These are phyloP conservation scores for Drosophila diplacantha DNA, from an alignment of 2,888 invertebrate genomes.

Conservation along the genomic window DNA sequence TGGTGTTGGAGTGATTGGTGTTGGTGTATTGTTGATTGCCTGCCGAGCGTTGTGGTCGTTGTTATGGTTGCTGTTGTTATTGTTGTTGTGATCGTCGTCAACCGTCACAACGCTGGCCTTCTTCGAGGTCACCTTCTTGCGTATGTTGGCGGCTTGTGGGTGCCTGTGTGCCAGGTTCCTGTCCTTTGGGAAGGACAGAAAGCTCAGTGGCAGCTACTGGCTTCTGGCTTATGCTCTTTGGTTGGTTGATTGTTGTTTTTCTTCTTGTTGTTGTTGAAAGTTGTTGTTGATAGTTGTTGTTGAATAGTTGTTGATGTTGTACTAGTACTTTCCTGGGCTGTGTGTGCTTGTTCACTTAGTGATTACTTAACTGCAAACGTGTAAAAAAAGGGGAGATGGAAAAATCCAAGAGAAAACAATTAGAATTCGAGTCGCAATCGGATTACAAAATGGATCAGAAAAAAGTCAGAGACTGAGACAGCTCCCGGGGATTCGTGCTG, in stretches of 20 bases:
- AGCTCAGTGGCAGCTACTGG: conserved; percentile 4
- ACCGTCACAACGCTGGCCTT: conserved; percentile 68
- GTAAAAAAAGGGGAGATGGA: conserved; percentile 1
- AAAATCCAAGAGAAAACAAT: conserved; percentile 9
- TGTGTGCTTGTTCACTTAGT: conserved; percentile 30
- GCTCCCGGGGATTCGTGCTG: conserved; percentile 12
- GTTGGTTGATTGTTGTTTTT: conserved; percentile 12
- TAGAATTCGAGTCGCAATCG: conserved; percentile 12
- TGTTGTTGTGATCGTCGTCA: conserved; percentile 65
- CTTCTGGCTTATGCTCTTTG: conserved; percentile 3
- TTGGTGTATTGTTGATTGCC: conserved; percentile 33
- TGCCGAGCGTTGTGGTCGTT: conserved; percentile 55
- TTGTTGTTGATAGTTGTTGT: not conserved
- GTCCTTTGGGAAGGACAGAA: conserved; percentile 31
- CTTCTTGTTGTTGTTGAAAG: not conserved
- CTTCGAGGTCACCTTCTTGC: conserved; percentile 67
- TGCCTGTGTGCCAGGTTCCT: conserved; percentile 26
- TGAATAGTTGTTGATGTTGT: conserved; percentile 2
- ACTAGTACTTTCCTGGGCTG: conserved; percentile 2
- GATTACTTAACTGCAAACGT: conserved; percentile 47
- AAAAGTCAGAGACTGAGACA: not conserved
- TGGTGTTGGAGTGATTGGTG: conserved; percentile 7
- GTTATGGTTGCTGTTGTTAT: conserved; percentile 36
- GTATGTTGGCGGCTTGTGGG: conserved; percentile 65
- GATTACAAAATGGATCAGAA: conserved; percentile 11